Base-by-base conservation (phyloP, 2,797 vertebrate genomes). In the Macroramphosus scolopax region DNA sequence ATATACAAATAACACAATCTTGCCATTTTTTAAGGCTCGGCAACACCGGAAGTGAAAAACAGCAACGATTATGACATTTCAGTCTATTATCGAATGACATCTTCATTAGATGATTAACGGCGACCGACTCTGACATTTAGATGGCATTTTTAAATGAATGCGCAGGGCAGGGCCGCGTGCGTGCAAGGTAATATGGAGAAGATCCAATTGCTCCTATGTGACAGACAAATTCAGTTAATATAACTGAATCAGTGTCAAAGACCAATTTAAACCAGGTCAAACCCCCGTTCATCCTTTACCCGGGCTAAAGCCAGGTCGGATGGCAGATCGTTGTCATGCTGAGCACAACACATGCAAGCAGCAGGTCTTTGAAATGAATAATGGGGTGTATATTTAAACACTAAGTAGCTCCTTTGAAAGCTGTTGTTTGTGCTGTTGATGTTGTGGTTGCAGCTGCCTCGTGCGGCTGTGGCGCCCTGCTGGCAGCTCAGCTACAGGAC, bases 71-170 rank as follows among this genome's bases (percentile, higher is more conserved):
- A 45, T 67, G 59, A 63, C 51, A 67, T 78, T 68, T 72, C n/a
- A 43, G 34, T 15, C 31, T 1, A 22, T 24, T 40, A 47, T 25
- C 31, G 42, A 46, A 62, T 63, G 16, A 65, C 28, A 54, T 37
- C 7, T 63, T 59, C 16, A 63, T 78, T 47, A 22, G 24, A 42
- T 37, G 59, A 63, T 51, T 50, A 72, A 50, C 3, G 17, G 13
- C 29, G 25, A 40, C 47, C 1, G 20, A 56, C 41, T 48, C 29
- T 82, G 79, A 81, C 78, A 83, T 85, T 86, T 76, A 17, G 40
- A 17, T 77, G 68, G 32, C 72, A 82, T 85, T 84, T 83, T 29
- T 34, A 47, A 56, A 58, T 17, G 39, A 73, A 53, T 39, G 31
- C 1, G 0, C 29, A 33, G 15, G 33, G 24, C 35, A 34, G 44